phyloP scores from a whole-genome alignment of 2,113 vertebrate species.

The Antennarius striatus region DNA sequence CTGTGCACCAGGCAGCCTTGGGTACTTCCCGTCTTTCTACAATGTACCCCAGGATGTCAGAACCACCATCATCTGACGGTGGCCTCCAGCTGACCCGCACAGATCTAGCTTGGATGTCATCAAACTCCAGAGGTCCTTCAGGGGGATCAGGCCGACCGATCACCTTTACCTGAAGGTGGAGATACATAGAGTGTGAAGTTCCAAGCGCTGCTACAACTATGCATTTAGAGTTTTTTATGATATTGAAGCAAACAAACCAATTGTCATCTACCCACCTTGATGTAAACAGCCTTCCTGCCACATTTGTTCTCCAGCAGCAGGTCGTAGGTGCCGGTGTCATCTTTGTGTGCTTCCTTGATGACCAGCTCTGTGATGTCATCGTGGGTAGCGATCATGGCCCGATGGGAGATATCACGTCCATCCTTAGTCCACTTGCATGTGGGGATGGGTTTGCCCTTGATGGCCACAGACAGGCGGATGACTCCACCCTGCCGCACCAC shows the following conservation, averaged over 20 bases:
- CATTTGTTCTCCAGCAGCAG: slow-evolving; percentile 97
- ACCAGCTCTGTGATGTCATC: slow-evolving; percentile 96
- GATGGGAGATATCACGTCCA: slow-evolving; percentile 91
- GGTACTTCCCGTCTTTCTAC: slow-evolving; percentile 95
- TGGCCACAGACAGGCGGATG: slow-evolving; percentile 91
- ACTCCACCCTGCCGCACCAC: slow-evolving; percentile 95
- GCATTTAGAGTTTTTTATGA: no score
- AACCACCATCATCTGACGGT: slow-evolving; percentile 93
- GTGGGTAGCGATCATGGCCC: slow-evolving; percentile 95
- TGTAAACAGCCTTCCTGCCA: slow-evolving; percentile 94
- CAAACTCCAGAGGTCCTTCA: slow-evolving; percentile 97
- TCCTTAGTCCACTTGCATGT: slow-evolving; percentile 98
- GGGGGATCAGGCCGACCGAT: slow-evolving; percentile 94
- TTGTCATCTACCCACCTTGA: slow-evolving; percentile 79
- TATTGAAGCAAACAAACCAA: no score
- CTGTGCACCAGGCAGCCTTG: slow-evolving; percentile 96
- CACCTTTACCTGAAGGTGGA: slow-evolving; percentile 82
- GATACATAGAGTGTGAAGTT: neutral
- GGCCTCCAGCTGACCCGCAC: slow-evolving; percentile 97
- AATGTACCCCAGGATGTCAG: slow-evolving; percentile 92
- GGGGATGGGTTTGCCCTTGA: slow-evolving; percentile 96
- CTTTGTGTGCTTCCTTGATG: slow-evolving; percentile 94
- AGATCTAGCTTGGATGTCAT: slow-evolving; percentile 95
- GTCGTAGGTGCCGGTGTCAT: slow-evolving; percentile 96
- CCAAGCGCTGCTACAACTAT: neutral